Conservation (phyloP, 1,140 invertebrate species). For the Drosophila trapezifrons region DNA sequence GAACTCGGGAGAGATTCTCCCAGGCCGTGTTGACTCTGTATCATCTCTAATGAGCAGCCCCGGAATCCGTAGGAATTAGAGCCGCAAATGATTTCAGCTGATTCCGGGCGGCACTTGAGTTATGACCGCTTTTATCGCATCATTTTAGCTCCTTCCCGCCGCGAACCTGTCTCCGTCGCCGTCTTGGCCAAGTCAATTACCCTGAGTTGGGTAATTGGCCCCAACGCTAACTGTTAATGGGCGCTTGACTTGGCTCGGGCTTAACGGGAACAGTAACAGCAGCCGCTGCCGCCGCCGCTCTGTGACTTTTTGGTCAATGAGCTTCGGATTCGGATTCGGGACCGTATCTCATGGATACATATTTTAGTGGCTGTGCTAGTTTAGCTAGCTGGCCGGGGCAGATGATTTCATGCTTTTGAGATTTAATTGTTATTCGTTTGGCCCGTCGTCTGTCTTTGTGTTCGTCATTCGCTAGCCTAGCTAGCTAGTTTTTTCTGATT, state of each 20-base stretch:
- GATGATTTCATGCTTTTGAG: conserved; percentile 82
- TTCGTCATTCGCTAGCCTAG: conserved; percentile 48
- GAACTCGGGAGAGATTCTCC: conserved; percentile 28
- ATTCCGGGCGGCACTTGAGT: conserved; percentile 58
- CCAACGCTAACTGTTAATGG: conserved; percentile 75
- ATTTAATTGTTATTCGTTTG: conserved; percentile 82
- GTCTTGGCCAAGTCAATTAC: conserved; percentile 61
- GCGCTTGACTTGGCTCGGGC: conserved; percentile 71
- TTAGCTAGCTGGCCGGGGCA: conserved; percentile 55
- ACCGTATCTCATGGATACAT: conserved; percentile 56
- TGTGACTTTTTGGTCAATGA: conserved; percentile 73
- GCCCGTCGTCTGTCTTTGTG: conserved; percentile 43
- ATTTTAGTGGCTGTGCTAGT: conserved; percentile 40
- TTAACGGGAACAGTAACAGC: conserved; percentile 68
- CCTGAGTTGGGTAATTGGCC: conserved; percentile 74
- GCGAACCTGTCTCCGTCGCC: neutral
- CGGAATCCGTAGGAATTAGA: conserved; percentile 35
- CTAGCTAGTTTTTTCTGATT: conserved; percentile 24
- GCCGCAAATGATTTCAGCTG: conserved; percentile 58
- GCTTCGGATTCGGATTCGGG: conserved; percentile 51
- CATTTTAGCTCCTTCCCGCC: conserved; percentile 11
- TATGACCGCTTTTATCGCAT: conserved; percentile 18
- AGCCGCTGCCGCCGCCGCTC: conserved; percentile 19
- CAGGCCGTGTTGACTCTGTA: neutral
- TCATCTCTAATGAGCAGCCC: conserved; percentile 19